Base-by-base conservation (phyloP, 2,113 vertebrate genomes). In the Motacilla tschutschensis region DNA sequence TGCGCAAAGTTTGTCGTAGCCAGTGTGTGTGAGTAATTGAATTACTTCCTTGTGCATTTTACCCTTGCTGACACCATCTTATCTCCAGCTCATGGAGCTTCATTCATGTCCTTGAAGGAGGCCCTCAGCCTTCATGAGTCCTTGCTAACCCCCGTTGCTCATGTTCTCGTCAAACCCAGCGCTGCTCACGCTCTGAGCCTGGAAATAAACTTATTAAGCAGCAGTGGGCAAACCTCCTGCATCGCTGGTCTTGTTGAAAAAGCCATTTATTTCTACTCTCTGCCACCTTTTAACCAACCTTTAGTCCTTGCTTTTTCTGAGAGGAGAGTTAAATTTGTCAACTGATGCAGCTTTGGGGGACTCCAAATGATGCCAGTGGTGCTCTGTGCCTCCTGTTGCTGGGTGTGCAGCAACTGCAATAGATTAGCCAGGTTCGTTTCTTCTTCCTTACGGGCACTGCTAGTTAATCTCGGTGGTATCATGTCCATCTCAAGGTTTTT, bases 11-110 rank as follows among this genome's bases (percentile, higher is more conserved):
- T 95, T 79, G 87, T 77, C 22, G 3, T 77, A 86, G 72, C 29
- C 92, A 74, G 59, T 40, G 84, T 51, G 87, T 91, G 91, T 92
- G 82, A 95, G 89, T 95, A 94, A 93, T 93, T 31, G 43, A 87
- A 94, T 93, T 90, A 87, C 67, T 76, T 90, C 81, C 60, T 70
- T 89, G 72, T 73, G 91, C 87, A 36, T 90, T 92, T 90, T 62
- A 80, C 65, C 93, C 83, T 92, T 8, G 1, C 94, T 92, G 87
- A 65, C 50, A 77, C 85, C 48, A 8, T 79, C 91, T 90, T 89
- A 90, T 57, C 82, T 93, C 79, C 85, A 85, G 76, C 82, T 90
- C 82, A 6, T 51, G 82, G 76, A 89, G 69, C 89, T 93, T 92
- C 6, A 2, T 79, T 84, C 41, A 33, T 2, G 0, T 82, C 60